Base-by-base conservation (phyloP, 92 coral and sea anemone species). In the Zoanthus solanderi region DNA sequence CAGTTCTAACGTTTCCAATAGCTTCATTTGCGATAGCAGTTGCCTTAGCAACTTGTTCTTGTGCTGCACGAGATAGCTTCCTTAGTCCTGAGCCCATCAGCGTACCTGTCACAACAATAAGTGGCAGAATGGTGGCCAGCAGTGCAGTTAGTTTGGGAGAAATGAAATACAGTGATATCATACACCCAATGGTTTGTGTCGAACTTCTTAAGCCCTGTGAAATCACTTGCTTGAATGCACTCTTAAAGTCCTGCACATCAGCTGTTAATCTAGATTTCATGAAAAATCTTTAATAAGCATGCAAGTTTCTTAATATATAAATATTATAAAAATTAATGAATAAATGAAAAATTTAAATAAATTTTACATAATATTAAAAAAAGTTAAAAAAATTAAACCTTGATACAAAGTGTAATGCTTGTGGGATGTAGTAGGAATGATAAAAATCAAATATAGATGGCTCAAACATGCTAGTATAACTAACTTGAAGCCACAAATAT, bases 11-110 rank as follows among this genome's bases (percentile, higher is more conserved):
- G 88, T 97, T 97, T 47, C 99, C 99, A 18, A 97, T 89, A 9
- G 99, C 96, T 89, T 97, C 99, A 78, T 95, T 96, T 47, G 99
- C 99, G 18, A 97, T 92, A 9, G 97, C 98, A 78, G 96, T 95
- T 89, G 99, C 99, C 92, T 90, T 94, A 74, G 98, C 97, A 88
- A 95, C 94, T 83, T 97, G 99, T 68, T 94, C 97, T 72, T 97
- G 99, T 16, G 99, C 99, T 75, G 92, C 95, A 60, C 93, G 92
- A 54, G 99, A 97, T 47, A 97, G 90, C 79, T 88, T 87, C 60
- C 99, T 88, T 78, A 97, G 88, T 37, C 96, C 82, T 14, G 99
- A 97, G 47, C 99, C 99, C 86, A 97, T 90, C 58, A 97, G 60
- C 37, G 99, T 95, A 12, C 99, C 99, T 52, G 92, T 83, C 6